These are phyloP conservation scores for Gallinago nigripennis DNA, from an alignment of 2,797 vertebrate genomes.

Conservation along the genomic window DNA sequence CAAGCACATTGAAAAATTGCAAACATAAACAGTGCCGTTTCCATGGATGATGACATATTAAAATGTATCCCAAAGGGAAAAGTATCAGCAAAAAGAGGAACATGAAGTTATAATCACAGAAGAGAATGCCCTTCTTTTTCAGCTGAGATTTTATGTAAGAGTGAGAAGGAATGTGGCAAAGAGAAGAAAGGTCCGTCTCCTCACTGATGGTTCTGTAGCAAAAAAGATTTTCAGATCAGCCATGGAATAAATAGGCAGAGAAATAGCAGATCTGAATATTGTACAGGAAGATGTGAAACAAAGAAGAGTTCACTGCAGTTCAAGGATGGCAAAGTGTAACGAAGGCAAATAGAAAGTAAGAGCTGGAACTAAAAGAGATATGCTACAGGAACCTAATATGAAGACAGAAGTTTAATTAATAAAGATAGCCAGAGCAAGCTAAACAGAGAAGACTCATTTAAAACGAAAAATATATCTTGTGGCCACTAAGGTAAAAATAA, in stretches of 20 bases:
- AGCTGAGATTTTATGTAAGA: neutral
- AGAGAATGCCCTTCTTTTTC: neutral
- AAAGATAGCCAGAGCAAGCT: constrained; percentile 9
- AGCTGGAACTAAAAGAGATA: constrained; percentile 11
- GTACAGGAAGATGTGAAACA: neutral
- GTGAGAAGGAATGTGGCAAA: neutral
- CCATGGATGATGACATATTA: neutral
- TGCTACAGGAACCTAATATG: neutral
- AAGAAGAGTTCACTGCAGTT: constrained; percentile 34
- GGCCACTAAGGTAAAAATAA: constrained; percentile 9
- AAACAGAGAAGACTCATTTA: constrained; percentile 8
- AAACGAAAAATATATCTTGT: constrained; percentile 25
- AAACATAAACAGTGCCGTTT: constrained; percentile 36
- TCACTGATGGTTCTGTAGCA: neutral
- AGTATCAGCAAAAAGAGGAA: neutral
- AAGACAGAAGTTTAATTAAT: constrained; percentile 42
- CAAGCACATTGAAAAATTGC: constrained; percentile 39
- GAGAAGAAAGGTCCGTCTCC: neutral
- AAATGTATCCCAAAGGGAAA: constrained; percentile 19
- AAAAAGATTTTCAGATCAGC: neutral
- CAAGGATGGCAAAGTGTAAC: constrained; percentile 24
- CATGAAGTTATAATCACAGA: neutral
- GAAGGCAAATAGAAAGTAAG: constrained; percentile 30
- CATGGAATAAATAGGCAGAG: constrained; percentile 24
- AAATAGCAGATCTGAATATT: constrained; percentile 15